Evolutionary conservation across 2,797 vertebrate species (phyloP).

Genomic region (Semotilus atromaculatus): DNA sequence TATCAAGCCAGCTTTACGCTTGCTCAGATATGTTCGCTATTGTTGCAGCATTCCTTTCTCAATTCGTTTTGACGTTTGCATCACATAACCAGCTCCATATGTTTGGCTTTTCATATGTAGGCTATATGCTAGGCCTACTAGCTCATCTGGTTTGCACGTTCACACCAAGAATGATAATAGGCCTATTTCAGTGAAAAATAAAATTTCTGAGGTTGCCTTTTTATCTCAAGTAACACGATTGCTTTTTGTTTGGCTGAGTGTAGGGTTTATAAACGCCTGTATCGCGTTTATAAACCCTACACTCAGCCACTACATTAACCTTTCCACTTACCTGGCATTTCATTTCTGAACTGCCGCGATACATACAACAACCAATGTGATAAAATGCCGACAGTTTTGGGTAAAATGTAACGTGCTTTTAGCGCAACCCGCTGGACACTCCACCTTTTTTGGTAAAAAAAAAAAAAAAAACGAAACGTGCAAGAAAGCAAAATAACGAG

Average conservation of each 20-base stretch:
- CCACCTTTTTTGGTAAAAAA: too few species aligned
- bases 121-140: not conserved
- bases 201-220: too few species aligned
- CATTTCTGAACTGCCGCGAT: not conserved
- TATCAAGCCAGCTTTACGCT: not conserved
- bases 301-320: not conserved
- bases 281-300: too few species aligned
- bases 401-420: not conserved
- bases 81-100: not conserved
- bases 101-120: not conserved
- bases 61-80: not conserved
- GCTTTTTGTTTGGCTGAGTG: too few species aligned
- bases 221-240: too few species aligned
- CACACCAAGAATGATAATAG: not conserved
- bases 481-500: not conserved
- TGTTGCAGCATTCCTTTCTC: not conserved
- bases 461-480: too few species aligned
- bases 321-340: not conserved
- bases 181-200: too few species aligned
- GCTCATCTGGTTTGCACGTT: not conserved
- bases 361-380: not conserved
- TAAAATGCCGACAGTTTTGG: not conserved
- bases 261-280: not conserved
- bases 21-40: not conserved
- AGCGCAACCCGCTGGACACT: not conserved